Conservation (phyloP, 92 coral and sea anemone species). For the Parazoanthus swiftii region DNA sequence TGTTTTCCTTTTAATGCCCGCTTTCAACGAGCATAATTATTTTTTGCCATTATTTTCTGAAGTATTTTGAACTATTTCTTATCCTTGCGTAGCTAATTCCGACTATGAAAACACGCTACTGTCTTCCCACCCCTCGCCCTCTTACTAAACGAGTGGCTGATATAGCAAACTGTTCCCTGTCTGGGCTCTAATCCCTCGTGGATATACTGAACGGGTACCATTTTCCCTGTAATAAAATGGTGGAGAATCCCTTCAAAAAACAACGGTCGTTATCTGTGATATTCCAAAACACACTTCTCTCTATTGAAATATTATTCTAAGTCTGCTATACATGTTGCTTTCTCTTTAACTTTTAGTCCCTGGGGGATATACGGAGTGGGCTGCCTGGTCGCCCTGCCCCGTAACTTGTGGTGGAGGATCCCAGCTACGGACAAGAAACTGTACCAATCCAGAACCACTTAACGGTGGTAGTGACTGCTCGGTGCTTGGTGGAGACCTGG, state of each 20-base stretch:
- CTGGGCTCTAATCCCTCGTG: background rate
- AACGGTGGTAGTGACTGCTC: slow-evolving; percentile 94
- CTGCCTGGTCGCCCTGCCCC: slow-evolving; percentile 84
- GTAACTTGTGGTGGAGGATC: slow-evolving; percentile 90
- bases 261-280: no score
- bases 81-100: no score
- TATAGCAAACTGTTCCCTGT: no score
- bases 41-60: no score
- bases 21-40: no score
- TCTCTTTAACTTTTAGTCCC: slow-evolving; percentile 57
- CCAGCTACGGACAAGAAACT: slow-evolving; percentile 82
- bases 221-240: background rate
- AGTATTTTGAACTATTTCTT: no score
- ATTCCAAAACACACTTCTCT: background rate
- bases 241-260: background rate
- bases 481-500: slow-evolving; percentile 78
- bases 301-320: background rate
- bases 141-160: no score
- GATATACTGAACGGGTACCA: background rate
- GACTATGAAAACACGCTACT: no score
- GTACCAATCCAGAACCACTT: slow-evolving; percentile 86
- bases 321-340: background rate
- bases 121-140: no score
- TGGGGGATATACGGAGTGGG: slow-evolving; percentile 90
- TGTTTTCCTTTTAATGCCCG: no score